Percentiles rank a stretch among this genome's conserved stretches.
Evolutionary conservation across 1,140 invertebrate species (phyloP).

Genomic region (Rhizoglyphus robini): DNA sequence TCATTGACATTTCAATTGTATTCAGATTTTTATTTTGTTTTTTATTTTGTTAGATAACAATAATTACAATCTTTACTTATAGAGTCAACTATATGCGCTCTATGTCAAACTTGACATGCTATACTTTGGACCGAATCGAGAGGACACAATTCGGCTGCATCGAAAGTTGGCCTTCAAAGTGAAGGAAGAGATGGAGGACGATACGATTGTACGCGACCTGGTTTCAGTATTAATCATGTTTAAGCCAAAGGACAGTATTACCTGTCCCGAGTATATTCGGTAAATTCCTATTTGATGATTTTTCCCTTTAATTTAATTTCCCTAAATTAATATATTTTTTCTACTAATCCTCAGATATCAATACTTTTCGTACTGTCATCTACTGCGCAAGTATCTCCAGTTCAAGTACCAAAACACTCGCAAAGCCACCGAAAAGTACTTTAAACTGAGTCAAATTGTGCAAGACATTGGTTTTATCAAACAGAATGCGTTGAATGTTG

Average conservation of each 20-base stretch:
- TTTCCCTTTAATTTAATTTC: neutral
- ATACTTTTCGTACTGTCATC: neutral
- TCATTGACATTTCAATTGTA: too few species aligned
- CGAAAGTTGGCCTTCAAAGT: neutral
- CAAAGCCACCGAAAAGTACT: neutral
- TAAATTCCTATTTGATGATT: neutral
- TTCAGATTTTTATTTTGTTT: neutral
- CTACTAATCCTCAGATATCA: neutral
- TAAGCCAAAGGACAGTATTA: neutral
- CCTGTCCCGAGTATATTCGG: too few species aligned
- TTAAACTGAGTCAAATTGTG: neutral
- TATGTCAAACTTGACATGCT: neutral
- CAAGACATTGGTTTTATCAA: neutral
- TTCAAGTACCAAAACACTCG: neutral
- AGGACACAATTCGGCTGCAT: neutral
- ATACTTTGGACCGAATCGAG: neutral
- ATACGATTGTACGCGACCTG: neutral
- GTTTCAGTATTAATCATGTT: neutral
- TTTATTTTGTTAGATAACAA: neutral
- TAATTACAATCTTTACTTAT: neutral
- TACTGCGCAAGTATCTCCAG: neutral
- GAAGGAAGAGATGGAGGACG: neutral
- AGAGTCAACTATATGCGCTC: neutral
- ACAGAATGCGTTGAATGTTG: neutral
- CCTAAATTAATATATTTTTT: neutral